These are phyloP conservation scores for Dascillus cervinus DNA, from an alignment of 2,888 invertebrate species.

Conservation along the genomic window DNA sequence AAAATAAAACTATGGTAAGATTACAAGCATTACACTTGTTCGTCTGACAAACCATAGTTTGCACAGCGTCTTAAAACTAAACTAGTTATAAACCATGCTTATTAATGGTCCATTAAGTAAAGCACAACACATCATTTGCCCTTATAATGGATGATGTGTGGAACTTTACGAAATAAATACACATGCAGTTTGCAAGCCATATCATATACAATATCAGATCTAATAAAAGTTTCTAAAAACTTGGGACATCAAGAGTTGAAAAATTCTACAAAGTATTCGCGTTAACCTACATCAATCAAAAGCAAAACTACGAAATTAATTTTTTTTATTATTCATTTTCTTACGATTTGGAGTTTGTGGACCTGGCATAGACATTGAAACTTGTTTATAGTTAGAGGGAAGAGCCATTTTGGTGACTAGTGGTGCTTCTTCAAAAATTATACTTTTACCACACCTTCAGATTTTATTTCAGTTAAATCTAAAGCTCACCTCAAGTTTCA, in stretches of 20 bases:
- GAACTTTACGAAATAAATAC: conserved; percentile 21
- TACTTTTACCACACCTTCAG: too few species aligned
- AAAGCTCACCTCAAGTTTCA: too few species aligned
- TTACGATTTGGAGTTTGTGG: conserved; percentile 66
- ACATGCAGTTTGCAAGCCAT: conserved; percentile 22
- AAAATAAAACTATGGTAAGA: conserved; percentile 30
- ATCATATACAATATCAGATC: conserved; percentile 13
- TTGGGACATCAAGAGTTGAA: conserved; percentile 7
- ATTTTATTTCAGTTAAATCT: too few species aligned
- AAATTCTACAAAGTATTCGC: conserved; percentile 9
- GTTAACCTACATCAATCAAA: conserved; percentile 6
- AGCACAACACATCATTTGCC: background rate
- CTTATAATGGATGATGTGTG: conserved; percentile 11
- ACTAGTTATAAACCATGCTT: conserved; percentile 12
- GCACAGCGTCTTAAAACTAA: conserved; percentile 14
- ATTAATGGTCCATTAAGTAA: background rate
- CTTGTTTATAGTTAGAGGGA: conserved; percentile 78
- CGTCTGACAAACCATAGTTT: conserved; percentile 14
- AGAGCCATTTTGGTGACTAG: conserved; percentile 73
- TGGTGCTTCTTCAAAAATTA: too few species aligned
- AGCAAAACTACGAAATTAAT: conserved; percentile 4
- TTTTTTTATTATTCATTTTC: conserved; percentile 35
- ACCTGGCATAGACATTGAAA: conserved; percentile 66
- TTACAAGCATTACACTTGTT: background rate
- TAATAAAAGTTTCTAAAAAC: conserved; percentile 12